Percentiles rank a stretch among this genome's conserved stretches.
Evolutionary conservation across 2,888 invertebrate genomes (phyloP).

Genomic region (Steromphala cineraria): DNA sequence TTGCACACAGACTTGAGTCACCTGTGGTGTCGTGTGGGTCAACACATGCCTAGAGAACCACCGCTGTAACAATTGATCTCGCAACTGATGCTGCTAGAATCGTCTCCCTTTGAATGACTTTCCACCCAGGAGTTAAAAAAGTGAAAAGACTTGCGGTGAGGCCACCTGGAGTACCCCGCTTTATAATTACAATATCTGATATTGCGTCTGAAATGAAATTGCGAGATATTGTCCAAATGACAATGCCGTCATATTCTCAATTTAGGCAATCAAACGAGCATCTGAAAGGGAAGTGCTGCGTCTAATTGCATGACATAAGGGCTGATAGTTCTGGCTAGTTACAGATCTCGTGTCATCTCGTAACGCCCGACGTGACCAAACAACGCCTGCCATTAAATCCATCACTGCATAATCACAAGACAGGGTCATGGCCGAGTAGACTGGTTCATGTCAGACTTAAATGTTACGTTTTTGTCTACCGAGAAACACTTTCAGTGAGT

Average conservation of each 20-base stretch:
- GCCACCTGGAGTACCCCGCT: not conserved
- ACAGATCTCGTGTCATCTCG: too few relatives aligned
- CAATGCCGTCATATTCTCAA: not conserved
- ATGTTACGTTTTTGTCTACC: too few relatives aligned
- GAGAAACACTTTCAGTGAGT: too few relatives aligned
- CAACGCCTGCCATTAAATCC: too few relatives aligned
- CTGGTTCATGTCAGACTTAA: too few relatives aligned
- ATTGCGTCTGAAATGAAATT: conserved; percentile 11
- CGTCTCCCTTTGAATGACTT: conserved; percentile 4
- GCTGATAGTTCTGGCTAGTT: too few relatives aligned
- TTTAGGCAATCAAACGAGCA: not conserved
- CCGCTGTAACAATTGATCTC: not conserved
- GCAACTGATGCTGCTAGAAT: not conserved
- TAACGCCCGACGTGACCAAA: too few relatives aligned
- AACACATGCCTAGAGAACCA: not conserved
- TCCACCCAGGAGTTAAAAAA: not conserved
- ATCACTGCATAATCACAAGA: too few relatives aligned
- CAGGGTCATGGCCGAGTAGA: too few relatives aligned
- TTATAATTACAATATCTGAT: conserved; percentile 14
- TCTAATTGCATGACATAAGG: not conserved
- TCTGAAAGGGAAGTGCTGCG: not conserved
- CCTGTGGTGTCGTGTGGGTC: not conserved
- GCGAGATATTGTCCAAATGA: not conserved
- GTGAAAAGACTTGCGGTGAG: conserved; percentile 5
- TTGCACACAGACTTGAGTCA: not conserved